Conservation (phyloP, 2,888 invertebrate species). For the Catocala fraxini region DNA sequence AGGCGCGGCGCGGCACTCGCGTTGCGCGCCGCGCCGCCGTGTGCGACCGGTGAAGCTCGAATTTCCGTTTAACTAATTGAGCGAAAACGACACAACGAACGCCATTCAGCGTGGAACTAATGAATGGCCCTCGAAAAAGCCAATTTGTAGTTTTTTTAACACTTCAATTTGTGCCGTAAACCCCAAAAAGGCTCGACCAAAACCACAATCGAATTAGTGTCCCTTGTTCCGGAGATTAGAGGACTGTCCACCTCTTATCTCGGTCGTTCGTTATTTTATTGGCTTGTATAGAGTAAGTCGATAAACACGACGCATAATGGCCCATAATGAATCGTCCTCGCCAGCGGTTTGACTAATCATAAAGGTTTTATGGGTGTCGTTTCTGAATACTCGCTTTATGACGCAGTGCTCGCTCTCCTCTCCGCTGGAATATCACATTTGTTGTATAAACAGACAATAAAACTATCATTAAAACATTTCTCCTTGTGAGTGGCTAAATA, state of each 20-base stretch:
- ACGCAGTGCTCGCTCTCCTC: slow-evolving; percentile 57
- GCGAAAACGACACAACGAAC: slow-evolving; percentile 85
- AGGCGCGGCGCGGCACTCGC: slow-evolving; percentile 18
- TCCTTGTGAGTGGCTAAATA: slow-evolving; percentile 42
- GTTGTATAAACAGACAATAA: slow-evolving; percentile 67
- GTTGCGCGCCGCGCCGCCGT: slow-evolving; percentile 49
- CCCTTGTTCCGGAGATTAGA: slow-evolving; percentile 88
- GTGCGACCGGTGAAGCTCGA: slow-evolving; percentile 67
- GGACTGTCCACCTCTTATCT: slow-evolving; percentile 86
- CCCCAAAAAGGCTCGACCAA: slow-evolving; percentile 84
- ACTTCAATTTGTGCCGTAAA: slow-evolving; percentile 87
- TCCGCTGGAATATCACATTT: slow-evolving; percentile 57
- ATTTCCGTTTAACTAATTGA: slow-evolving; percentile 86
- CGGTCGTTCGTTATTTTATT: slow-evolving; percentile 87
- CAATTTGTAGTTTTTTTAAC: slow-evolving; percentile 88
- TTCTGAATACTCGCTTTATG: slow-evolving; percentile 76
- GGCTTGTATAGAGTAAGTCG: slow-evolving; percentile 86
- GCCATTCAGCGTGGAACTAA: slow-evolving; percentile 83
- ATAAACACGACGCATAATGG: slow-evolving; percentile 87
- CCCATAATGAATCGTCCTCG: slow-evolving; percentile 86
- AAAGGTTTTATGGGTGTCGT: slow-evolving; percentile 85
- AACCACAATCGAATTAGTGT: slow-evolving; percentile 88
- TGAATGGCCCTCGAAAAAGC: slow-evolving; percentile 84
- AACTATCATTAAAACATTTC: slow-evolving; percentile 55
- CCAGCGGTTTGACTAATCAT: slow-evolving; percentile 85